Percentiles rank a stretch among this genome's conserved stretches.
phyloP scores from a whole-genome alignment of 1,140 invertebrate genomes.

The Trigoniulus corallinus region DNA sequence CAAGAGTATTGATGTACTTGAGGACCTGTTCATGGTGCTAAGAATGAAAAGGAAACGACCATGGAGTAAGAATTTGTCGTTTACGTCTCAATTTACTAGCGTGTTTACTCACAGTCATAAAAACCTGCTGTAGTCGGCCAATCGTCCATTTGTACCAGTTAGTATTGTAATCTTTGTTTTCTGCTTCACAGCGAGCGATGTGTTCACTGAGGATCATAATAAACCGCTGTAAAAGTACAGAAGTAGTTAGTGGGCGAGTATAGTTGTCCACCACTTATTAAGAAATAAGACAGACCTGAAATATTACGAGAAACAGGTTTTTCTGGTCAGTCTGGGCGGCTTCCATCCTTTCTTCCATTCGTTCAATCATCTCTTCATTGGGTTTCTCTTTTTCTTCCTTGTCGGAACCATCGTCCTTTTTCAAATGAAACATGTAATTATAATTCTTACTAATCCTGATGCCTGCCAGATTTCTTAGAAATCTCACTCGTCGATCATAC shows the following conservation, averaged over 20 bases:
- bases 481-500: neutral
- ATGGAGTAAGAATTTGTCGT: neutral
- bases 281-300: conserved; percentile 43
- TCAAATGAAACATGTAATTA: too few species aligned
- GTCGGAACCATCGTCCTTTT: conserved; percentile 29
- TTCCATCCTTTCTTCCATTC: conserved; percentile 90
- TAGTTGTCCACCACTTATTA: neutral
- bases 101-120: conserved; percentile 57
- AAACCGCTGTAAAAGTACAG: conserved; percentile 47
- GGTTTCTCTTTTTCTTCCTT: conserved; percentile 35
- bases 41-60: conserved; percentile 16
- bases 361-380: conserved; percentile 52
- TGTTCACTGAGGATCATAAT: conserved; percentile 97
- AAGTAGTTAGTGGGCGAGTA: neutral
- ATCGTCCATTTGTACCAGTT: conserved; percentile 94
- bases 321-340: conserved; percentile 90
- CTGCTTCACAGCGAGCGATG: conserved; percentile 78
- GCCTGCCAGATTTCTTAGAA: neutral
- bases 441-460: neutral
- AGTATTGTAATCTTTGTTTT: conserved; percentile 83
- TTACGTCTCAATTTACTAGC: neutral
- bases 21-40: conserved; percentile 96
- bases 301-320: conserved; percentile 91
- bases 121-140: conserved; percentile 86
- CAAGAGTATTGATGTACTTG: conserved; percentile 84